These are phyloP conservation scores for Valencia hispanica DNA, from an alignment of 2,797 vertebrate genomes.

Conservation along the genomic window DNA sequence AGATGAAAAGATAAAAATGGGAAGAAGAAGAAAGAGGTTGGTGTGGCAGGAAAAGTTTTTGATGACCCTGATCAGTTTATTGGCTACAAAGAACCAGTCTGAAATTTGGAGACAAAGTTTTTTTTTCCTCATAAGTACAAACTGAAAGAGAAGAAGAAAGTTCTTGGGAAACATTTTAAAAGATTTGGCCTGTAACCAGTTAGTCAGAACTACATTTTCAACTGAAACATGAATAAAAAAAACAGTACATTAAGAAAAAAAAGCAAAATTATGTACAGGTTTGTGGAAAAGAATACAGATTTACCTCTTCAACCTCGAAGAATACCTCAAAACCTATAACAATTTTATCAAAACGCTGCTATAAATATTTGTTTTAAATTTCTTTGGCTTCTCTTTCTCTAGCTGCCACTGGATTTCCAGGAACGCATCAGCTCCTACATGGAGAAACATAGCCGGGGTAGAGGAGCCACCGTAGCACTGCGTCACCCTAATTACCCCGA, in stretches of 20 bases:
- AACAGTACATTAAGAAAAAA: constrained; percentile 1
- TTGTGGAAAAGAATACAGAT: constrained; percentile 9
- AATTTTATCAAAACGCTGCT: constrained; percentile 4
- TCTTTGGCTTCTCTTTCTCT: constrained; percentile 34
- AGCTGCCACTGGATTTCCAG: constrained; percentile 93
- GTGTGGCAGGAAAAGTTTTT: constrained; percentile 45
- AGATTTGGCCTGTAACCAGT: constrained; percentile 23
- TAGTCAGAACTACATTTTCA: constrained; percentile 42
- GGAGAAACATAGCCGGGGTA: constrained; percentile 83
- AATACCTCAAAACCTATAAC: constrained; percentile 12
- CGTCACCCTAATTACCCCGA: constrained; percentile 87
- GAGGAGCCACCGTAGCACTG: constrained; percentile 79
- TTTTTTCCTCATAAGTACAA: neutral
- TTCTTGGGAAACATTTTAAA: constrained; percentile 4
- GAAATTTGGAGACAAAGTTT: constrained; percentile 55
- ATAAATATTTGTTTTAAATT: constrained; percentile 9
- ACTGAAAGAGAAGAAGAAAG: neutral
- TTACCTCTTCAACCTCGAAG: neutral
- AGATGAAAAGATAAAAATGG: constrained; percentile 59
- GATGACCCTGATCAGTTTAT: constrained; percentile 60
- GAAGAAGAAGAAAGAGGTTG: constrained; percentile 35
- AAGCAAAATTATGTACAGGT: neutral
- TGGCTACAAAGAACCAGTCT: constrained; percentile 45
- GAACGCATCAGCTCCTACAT: constrained; percentile 90
- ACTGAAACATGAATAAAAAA: constrained; percentile 2